Conservation (phyloP, 2,888 invertebrate species). For the Meliscaeva auricollis region DNA sequence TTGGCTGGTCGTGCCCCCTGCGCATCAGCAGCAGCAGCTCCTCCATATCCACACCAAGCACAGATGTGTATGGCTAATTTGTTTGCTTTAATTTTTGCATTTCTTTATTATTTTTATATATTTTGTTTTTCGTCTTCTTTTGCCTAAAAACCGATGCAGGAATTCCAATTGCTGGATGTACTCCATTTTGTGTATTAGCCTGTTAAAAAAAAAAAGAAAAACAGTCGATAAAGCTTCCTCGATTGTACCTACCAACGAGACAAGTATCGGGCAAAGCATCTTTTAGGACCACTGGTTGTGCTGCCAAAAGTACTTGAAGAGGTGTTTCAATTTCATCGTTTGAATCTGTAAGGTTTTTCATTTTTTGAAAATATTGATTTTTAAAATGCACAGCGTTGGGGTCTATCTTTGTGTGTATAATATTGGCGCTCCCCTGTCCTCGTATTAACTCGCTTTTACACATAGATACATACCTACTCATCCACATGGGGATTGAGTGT, state of each 20-base stretch:
- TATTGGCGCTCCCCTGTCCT: slow-evolving; percentile 24
- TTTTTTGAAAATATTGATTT: slow-evolving; percentile 61
- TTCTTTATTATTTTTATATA: slow-evolving; percentile 13
- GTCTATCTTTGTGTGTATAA: slow-evolving; percentile 23
- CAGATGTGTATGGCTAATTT: slow-evolving; percentile 33
- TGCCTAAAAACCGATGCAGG: slow-evolving; percentile 22
- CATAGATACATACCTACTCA: slow-evolving; percentile 22
- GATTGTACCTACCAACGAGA: too few relatives aligned
- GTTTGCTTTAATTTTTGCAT: slow-evolving; percentile 48
- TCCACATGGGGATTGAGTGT: slow-evolving; percentile 41
- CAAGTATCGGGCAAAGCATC: slow-evolving; percentile 26
- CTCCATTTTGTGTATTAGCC: slow-evolving; percentile 62
- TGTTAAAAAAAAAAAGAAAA: slow-evolving; percentile 16
- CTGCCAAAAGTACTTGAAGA: background rate
- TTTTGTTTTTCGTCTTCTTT: slow-evolving; percentile 16
- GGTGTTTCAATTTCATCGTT: slow-evolving; percentile 2
- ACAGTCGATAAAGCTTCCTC: slow-evolving; percentile 40
- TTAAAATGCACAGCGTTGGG: slow-evolving; percentile 65
- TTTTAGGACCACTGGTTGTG: background rate
- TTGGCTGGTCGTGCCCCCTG: slow-evolving; percentile 36
- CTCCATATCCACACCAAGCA: slow-evolving; percentile 20
- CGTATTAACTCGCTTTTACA: slow-evolving; percentile 16
- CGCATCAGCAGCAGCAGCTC: slow-evolving; percentile 18
- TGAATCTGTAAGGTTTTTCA: slow-evolving; percentile 40
- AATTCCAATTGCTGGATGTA: slow-evolving; percentile 35